These are phyloP conservation scores for Melanerpes formicivorus DNA, from an alignment of 2,113 vertebrate species.

Conservation along the genomic window DNA sequence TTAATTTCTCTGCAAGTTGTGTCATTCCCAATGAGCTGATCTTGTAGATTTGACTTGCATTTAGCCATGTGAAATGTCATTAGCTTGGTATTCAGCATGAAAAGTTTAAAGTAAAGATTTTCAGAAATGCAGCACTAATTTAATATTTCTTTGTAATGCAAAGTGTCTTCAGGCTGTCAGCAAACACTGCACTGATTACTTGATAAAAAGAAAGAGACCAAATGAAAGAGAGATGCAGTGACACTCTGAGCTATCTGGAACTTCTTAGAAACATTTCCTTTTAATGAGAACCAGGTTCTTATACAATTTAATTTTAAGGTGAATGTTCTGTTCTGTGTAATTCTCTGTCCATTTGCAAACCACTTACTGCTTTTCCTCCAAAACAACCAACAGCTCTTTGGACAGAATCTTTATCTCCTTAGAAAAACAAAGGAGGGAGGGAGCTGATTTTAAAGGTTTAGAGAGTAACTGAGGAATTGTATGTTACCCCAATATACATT, in stretches of 20 bases:
- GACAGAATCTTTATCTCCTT: not conserved
- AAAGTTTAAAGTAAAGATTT: slow-evolving; percentile 37
- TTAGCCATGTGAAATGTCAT: slow-evolving; percentile 26
- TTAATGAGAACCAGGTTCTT: slow-evolving; percentile 60
- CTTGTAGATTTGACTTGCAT: not conserved
- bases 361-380: slow-evolving; percentile 25
- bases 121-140: slow-evolving; percentile 9
- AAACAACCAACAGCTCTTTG: not conserved
- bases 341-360: slow-evolving; percentile 11
- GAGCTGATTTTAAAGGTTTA: not conserved
- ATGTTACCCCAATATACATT: not conserved
- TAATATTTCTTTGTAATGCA: slow-evolving; percentile 8
- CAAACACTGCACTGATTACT: slow-evolving; percentile 32
- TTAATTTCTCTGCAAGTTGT: not conserved
- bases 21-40: not conserved
- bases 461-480: not conserved
- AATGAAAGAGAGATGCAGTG: slow-evolving; percentile 37
- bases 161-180: slow-evolving; percentile 22
- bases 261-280: slow-evolving; percentile 45
- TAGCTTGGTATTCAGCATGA: slow-evolving; percentile 17
- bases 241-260: slow-evolving; percentile 6
- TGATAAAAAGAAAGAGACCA: slow-evolving; percentile 49
- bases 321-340: slow-evolving; percentile 58
- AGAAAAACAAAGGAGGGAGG: not conserved
- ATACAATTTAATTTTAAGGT: slow-evolving; percentile 50